phyloP scores from a whole-genome alignment of 2,797 vertebrate species.

The Apogon talboti region DNA sequence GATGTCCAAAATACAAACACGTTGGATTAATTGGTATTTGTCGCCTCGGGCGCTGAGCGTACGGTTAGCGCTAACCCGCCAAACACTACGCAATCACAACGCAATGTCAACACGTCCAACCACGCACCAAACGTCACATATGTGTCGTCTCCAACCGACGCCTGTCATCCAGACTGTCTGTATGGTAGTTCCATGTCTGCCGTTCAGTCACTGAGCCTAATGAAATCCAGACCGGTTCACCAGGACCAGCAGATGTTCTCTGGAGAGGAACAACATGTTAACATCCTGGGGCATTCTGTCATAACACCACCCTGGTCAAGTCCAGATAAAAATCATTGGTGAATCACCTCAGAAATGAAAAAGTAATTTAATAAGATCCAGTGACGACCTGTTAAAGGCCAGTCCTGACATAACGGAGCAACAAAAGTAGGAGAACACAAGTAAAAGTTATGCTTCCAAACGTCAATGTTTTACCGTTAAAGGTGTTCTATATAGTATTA shows the following conservation, averaged over 20 bases:
- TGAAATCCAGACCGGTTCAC: conserved; percentile 32
- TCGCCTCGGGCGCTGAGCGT: conserved; percentile 26
- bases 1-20: conserved; percentile 15
- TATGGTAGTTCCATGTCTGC: conserved; percentile 28
- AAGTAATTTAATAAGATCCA: neutral
- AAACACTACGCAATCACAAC: conserved; percentile 16
- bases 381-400: neutral
- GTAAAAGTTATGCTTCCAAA: too few species aligned
- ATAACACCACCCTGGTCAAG: neutral
- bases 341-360: conserved; percentile 2
- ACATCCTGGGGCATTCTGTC: conserved; percentile 23
- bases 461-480: too few species aligned
- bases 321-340: conserved; percentile 5
- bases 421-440: too few species aligned
- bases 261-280: conserved; percentile 19
- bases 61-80: conserved; percentile 29
- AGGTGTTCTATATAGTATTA: too few species aligned
- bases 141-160: neutral
- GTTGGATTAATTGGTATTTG: conserved; percentile 4
- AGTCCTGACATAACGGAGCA: too few species aligned
- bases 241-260: conserved; percentile 33
- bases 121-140: conserved; percentile 20
- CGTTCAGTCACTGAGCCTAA: conserved; percentile 34
- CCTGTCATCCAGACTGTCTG: neutral
- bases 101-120: conserved; percentile 11